A percentile compares a stretch with the other conserved stretches of the same genome.
These are phyloP conservation scores for Tachina grossa DNA, from an alignment of 2,888 invertebrate species.

Conservation along the genomic window DNA sequence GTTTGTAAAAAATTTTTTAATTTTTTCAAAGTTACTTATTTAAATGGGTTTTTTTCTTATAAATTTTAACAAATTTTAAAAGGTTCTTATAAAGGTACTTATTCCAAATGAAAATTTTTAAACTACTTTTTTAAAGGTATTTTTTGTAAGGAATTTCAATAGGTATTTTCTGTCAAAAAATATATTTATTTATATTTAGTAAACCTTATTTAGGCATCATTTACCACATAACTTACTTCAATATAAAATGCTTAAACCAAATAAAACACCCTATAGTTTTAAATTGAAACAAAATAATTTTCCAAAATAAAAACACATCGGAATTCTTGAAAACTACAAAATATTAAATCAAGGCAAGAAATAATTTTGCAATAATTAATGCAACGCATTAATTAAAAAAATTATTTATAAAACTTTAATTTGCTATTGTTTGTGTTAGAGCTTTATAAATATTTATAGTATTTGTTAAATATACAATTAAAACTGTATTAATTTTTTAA, in stretches of 20 bases:
- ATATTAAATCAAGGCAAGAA: slow-evolving; percentile 59
- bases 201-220: not conserved
- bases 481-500: not conserved
- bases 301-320: not conserved
- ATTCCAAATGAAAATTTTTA: too few relatives aligned
- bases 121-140: too few relatives aligned
- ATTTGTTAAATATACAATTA: slow-evolving; percentile 23
- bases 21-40: too few relatives aligned
- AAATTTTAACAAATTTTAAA: too few relatives aligned
- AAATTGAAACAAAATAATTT: not conserved
- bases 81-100: too few relatives aligned
- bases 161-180: too few relatives aligned
- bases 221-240: not conserved
- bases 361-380: slow-evolving; percentile 57
- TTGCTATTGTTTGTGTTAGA: not conserved
- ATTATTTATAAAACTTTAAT: not conserved
- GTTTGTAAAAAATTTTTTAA: too few relatives aligned
- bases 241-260: slow-evolving; percentile 29
- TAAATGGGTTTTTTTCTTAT: too few relatives aligned
- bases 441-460: slow-evolving; percentile 21
- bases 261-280: slow-evolving; percentile 29
- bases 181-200: too few relatives aligned
- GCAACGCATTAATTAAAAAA: slow-evolving; percentile 61
- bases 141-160: too few relatives aligned
- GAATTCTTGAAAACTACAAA: slow-evolving; percentile 9